Evolutionary conservation across 64 coral and sea anemone genomes (phyloP), one percentile per base, ranked within the genome.

Genomic region (Acropora yongei): DNA sequence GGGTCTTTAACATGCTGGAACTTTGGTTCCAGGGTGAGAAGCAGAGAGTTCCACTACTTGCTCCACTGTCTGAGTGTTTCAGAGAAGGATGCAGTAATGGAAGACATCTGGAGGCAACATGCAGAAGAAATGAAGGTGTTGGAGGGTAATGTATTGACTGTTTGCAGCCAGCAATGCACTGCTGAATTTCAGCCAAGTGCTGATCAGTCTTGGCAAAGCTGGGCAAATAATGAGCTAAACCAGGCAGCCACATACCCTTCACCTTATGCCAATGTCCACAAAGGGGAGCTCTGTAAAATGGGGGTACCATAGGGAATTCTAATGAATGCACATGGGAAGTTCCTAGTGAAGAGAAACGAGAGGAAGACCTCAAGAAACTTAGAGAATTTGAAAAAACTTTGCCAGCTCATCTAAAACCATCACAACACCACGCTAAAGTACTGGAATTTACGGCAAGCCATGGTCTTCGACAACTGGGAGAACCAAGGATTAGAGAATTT

Each of bases 111-210:
- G 73, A 75, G 13, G 30, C 42, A 10, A 79, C 76, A 0, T 41
- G 41, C 45, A 3, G 17, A 89, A 49, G 75, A 89, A 78, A 89
- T 89, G 88, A 68, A 80, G 48, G 78, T 89, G 47, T 57, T 88
- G 30, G 86, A 88, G n/a, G 86, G 86, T 77, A 88, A 88, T 77
- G 74, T 88, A 6, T 68, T 79, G 17, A 55, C 51, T 10, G 51
- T 55, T 69, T 89, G 61, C 50, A 30, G 66, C 5, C 16, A 89
- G 49, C 51, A 79, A 14, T 89, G 88, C 30, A 89, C 88, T 12
- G 43, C 78, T 71, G 88, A 89, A 78, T 89, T 89, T 80, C 88
- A 90, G 58, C 88, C 88, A 49, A 40, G 88, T 40, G 88, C 88
- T 39, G 76, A 90, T 47, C 50, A 67, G 61, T 80, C 76, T 6